These are phyloP conservation scores for Doryteuthis pealeii DNA, from an alignment of 1,140 invertebrate species.

Conservation along the genomic window DNA sequence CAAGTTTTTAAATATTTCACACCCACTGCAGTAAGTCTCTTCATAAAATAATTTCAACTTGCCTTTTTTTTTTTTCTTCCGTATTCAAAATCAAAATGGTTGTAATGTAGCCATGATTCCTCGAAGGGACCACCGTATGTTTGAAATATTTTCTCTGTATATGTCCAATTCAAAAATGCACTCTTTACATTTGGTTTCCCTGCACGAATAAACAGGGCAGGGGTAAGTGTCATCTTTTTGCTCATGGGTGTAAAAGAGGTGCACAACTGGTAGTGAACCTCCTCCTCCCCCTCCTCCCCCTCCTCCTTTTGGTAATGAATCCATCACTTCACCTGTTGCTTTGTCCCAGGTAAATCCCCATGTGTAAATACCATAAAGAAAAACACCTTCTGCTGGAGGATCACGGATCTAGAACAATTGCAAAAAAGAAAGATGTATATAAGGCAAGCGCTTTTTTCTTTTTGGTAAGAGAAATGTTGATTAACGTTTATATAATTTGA, in stretches of 20 bases:
- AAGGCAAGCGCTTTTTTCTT: background rate
- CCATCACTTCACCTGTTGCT: constrained; percentile 56
- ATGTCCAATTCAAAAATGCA: constrained; percentile 58
- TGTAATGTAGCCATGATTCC: constrained; percentile 57
- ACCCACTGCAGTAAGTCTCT: too few species aligned
- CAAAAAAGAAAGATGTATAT: background rate
- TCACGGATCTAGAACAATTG: constrained; percentile 52
- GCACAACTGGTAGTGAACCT: constrained; percentile 54
- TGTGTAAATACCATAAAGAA: constrained; percentile 58
- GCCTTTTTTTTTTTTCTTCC: too few species aligned
- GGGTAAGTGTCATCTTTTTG: constrained; percentile 45
- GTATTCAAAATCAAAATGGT: constrained; percentile 41
- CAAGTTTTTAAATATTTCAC: too few species aligned
- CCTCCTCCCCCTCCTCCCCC: constrained; percentile 46
- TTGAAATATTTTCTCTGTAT: constrained; percentile 47
- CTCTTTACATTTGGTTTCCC: constrained; percentile 43
- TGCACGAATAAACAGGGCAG: constrained; percentile 56
- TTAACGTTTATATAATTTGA: too few species aligned
- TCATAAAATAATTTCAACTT: too few species aligned
- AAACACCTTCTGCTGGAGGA: constrained; percentile 60
- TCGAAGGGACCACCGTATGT: constrained; percentile 55
- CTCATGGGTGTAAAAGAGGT: constrained; percentile 34
- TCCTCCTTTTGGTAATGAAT: constrained; percentile 47
- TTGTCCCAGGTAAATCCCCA: constrained; percentile 61
- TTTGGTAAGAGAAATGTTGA: background rate